phyloP scores from a whole-genome alignment of 1,140 invertebrate genomes.

The Calephelis nemesis region DNA sequence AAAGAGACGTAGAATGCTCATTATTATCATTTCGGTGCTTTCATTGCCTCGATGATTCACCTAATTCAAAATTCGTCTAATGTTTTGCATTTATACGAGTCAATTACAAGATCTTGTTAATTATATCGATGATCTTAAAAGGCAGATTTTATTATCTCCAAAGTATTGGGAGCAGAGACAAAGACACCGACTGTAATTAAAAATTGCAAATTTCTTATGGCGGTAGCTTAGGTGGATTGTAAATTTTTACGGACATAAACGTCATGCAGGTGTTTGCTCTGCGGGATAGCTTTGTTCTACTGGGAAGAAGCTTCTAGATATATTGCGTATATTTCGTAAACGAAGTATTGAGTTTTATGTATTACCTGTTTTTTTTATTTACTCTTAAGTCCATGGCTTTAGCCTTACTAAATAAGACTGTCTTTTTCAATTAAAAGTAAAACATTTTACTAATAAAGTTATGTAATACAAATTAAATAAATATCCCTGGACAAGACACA shows the following conservation, averaged over 20 bases:
- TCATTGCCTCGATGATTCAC: neutral
- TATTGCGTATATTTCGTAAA: no score
- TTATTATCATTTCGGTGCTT: neutral
- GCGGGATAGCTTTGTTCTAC: slow-evolving; percentile 54
- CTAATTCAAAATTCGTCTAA: slow-evolving; percentile 25
- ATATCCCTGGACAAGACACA: no score
- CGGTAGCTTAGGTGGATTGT: slow-evolving; percentile 46
- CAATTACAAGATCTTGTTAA: slow-evolving; percentile 43
- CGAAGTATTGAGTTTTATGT: no score
- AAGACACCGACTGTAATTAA: slow-evolving; percentile 66
- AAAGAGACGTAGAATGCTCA: no score
- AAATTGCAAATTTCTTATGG: slow-evolving; percentile 61
- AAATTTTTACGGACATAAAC: slow-evolving; percentile 71
- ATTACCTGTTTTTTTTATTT: no score
- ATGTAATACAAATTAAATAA: no score
- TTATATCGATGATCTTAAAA: slow-evolving; percentile 51
- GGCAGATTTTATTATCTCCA: slow-evolving; percentile 58
- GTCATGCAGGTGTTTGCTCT: slow-evolving; percentile 56
- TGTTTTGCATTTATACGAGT: slow-evolving; percentile 25
- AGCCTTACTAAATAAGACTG: no score
- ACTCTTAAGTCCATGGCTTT: no score
- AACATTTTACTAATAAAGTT: no score
- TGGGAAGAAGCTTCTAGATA: neutral
- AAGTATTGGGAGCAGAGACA: slow-evolving; percentile 50
- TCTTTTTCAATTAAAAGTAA: no score